Evolutionary conservation across 2,113 vertebrate species (phyloP).

Genomic region (Callionymus lyra): DNA sequence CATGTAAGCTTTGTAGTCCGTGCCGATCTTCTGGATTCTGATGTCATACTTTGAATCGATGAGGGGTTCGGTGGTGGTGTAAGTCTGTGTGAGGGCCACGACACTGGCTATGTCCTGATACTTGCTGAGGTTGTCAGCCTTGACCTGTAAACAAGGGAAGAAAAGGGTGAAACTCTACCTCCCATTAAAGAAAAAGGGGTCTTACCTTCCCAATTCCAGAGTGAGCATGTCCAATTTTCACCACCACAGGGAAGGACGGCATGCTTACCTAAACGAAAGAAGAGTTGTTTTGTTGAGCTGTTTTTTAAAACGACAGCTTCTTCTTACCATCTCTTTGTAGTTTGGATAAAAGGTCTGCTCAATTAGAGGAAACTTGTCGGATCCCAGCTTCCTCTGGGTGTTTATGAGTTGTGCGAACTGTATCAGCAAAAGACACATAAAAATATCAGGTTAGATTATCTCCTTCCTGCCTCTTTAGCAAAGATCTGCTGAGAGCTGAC

Average conservation of each 20-base stretch:
- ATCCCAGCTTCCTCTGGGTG: constrained; percentile 79
- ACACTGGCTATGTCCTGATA: constrained; percentile 99
- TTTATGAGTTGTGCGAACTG: constrained; percentile 93
- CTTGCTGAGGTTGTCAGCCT: constrained; percentile 95
- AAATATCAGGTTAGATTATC: background rate
- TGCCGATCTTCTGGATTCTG: constrained; percentile 96
- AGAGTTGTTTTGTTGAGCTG: background rate
- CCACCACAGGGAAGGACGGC: constrained; percentile 94
- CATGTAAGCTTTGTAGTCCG: constrained; percentile 98
- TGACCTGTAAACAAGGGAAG: constrained; percentile 72
- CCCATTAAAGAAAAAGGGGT: background rate
- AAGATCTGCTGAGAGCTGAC: constrained; percentile 51
- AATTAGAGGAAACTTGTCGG: constrained; percentile 90
- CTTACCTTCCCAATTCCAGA: constrained; percentile 96
- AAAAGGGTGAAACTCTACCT: constrained; percentile 8
- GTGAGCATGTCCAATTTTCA: constrained; percentile 98
- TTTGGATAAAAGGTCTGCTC: constrained; percentile 94
- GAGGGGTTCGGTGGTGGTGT: constrained; percentile 92
- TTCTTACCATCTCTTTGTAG: constrained; percentile 92
- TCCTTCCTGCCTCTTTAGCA: background rate
- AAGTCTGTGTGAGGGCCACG: constrained; percentile 95
- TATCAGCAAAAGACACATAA: constrained; percentile 13
- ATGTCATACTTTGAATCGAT: constrained; percentile 97
- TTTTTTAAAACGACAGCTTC: background rate
- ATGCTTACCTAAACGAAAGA: constrained; percentile 62